Evolutionary conservation across 2,797 vertebrate genomes (phyloP).

Genomic region (Balearica regulorum): DNA sequence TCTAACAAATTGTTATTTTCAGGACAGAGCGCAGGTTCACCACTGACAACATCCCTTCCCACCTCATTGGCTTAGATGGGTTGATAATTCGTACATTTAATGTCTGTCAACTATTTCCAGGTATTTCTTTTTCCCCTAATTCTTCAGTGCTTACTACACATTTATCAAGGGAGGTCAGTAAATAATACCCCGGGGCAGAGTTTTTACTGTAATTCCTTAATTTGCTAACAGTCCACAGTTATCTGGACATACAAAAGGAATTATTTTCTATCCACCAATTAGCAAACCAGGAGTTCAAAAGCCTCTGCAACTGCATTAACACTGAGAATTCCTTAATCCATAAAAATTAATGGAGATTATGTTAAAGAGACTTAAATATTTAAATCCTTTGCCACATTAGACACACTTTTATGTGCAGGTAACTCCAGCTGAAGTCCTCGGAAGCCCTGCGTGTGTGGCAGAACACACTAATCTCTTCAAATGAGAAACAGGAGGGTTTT

Average conservation of each 20-base stretch:
- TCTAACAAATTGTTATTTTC: neutral
- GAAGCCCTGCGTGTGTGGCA: neutral
- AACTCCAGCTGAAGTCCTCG: neutral
- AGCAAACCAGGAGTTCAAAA: slow-evolving; percentile 45
- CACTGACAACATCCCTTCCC: neutral
- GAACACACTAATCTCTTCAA: neutral
- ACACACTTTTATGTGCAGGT: slow-evolving; percentile 35
- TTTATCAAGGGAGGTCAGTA: neutral
- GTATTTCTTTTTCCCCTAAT: fast-evolving
- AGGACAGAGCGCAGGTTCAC: neutral
- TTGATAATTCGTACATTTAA: neutral
- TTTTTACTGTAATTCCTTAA: slow-evolving; percentile 25
- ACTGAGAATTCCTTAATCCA: slow-evolving; percentile 47
- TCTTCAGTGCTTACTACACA: neutral
- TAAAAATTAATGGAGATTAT: slow-evolving; percentile 55
- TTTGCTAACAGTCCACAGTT: neutral
- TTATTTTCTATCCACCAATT: slow-evolving; percentile 40
- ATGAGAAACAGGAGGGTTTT: neutral
- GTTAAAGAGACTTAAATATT: slow-evolving; percentile 59
- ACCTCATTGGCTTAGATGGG: neutral
- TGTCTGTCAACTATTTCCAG: neutral
- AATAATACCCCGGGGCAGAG: neutral
- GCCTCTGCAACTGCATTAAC: neutral
- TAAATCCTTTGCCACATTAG: slow-evolving; percentile 32
- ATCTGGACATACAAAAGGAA: slow-evolving; percentile 21